phyloP scores from a whole-genome alignment of 2,888 invertebrate species.

The Stenurella melanura region DNA sequence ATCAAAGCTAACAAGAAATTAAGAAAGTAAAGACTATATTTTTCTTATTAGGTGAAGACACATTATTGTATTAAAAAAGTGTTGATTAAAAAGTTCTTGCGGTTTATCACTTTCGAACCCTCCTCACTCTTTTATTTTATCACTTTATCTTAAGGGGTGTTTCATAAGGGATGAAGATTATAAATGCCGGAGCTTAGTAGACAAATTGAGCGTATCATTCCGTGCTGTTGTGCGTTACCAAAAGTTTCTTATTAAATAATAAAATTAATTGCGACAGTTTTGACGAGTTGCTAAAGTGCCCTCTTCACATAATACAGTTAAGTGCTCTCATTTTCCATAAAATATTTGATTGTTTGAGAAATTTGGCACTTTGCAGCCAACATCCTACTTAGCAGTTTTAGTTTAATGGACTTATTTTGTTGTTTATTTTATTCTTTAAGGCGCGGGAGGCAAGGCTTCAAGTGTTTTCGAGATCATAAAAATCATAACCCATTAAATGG shows the following conservation, averaged over 20 bases:
- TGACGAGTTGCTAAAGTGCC: conserved; percentile 57
- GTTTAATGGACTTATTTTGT: conserved; percentile 18
- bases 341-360: conserved; percentile 50
- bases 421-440: conserved; percentile 8
- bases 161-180: conserved; percentile 34
- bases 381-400: conserved; percentile 4
- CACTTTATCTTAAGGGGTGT: conserved; percentile 26
- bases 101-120: background rate
- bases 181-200: conserved; percentile 42
- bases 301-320: conserved; percentile 54
- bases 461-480: background rate
- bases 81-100: conserved; percentile 1
- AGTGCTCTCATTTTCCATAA: conserved; percentile 51
- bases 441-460: background rate
- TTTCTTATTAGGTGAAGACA: background rate
- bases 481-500: conserved; percentile 7
- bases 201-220: conserved; percentile 53
- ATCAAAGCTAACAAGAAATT: background rate
- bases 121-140: conserved; percentile 24
- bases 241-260: conserved; percentile 64
- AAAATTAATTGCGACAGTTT: conserved; percentile 64
- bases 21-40: background rate
- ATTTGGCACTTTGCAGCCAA: conserved; percentile 21
- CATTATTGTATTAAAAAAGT: conserved; percentile 4
- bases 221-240: conserved; percentile 56